A percentile compares a stretch with the other conserved stretches of the same genome.
phyloP scores from a whole-genome alignment of 2,113 vertebrate genomes.

The Oncorhynchus gorbuscha region DNA sequence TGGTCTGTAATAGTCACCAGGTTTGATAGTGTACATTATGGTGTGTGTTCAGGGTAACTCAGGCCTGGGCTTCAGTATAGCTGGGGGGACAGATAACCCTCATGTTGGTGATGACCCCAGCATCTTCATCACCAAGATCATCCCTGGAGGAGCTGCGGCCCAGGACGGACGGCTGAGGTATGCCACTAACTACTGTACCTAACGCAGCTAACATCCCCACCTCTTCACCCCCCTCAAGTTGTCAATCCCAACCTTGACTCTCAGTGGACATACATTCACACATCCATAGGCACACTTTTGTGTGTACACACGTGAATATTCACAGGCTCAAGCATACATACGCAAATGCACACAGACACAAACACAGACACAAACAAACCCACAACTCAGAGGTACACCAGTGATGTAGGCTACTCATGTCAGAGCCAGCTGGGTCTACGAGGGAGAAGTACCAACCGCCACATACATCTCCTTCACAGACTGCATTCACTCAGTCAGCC shows the following conservation, averaged over 20 bases:
- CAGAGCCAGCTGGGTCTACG: not conserved
- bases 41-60: slow-evolving; percentile 82
- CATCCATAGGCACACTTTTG: no score
- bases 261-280: not conserved
- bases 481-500: slow-evolving; percentile 4
- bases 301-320: no score
- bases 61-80: slow-evolving; percentile 91
- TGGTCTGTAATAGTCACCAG: no score
- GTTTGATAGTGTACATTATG: not conserved
- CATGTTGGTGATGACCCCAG: slow-evolving; percentile 90
- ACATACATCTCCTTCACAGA: not conserved
- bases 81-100: slow-evolving; percentile 90
- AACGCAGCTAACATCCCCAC: not conserved
- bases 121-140: slow-evolving; percentile 96
- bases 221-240: not conserved
- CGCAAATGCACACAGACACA: not conserved
- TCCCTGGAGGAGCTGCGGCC: slow-evolving; percentile 87
- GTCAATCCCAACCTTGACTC: not conserved
- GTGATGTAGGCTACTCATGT: not conserved
- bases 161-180: slow-evolving; percentile 90
- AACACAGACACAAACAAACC: not conserved
- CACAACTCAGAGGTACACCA: not conserved
- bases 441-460: not conserved
- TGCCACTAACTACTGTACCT: slow-evolving; percentile 5
- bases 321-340: no score